A percentile compares a stretch with the other conserved stretches of the same genome.
Evolutionary conservation across 1,140 invertebrate species (phyloP).

Genomic region (Drosophila kanapiae): DNA sequence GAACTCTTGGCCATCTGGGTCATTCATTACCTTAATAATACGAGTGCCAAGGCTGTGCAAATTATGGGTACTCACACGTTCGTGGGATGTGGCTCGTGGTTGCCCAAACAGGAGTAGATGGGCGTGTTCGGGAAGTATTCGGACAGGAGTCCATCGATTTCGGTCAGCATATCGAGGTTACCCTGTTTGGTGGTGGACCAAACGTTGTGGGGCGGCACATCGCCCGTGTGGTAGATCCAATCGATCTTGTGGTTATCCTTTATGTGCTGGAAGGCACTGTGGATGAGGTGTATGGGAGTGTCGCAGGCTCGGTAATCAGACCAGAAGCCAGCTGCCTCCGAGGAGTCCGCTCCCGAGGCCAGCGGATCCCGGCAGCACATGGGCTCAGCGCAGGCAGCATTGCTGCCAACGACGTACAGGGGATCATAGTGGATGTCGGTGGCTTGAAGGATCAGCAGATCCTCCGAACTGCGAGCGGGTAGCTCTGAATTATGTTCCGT

Average conservation of each 20-base stretch:
- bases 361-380: slow-evolving; percentile 89
- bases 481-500: slow-evolving; percentile 50
- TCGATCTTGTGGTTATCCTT: slow-evolving; percentile 88
- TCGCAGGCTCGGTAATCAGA: slow-evolving; percentile 92
- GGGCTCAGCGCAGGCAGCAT: slow-evolving; percentile 90
- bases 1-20: slow-evolving; percentile 17
- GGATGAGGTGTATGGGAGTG: slow-evolving; percentile 88
- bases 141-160: slow-evolving; percentile 87
- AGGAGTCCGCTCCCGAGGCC: slow-evolving; percentile 13
- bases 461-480: slow-evolving; percentile 43
- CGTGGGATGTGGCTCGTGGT: slow-evolving; percentile 94
- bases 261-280: slow-evolving; percentile 87
- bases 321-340: slow-evolving; percentile 88
- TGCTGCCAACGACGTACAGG: slow-evolving; percentile 87
- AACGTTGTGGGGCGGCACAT: slow-evolving; percentile 92
- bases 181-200: slow-evolving; percentile 91
- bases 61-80: slow-evolving; percentile 88
- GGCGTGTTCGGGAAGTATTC: slow-evolving; percentile 88
- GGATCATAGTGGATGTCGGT: slow-evolving; percentile 94
- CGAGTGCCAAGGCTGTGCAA: slow-evolving; percentile 53
- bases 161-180: slow-evolving; percentile 88
- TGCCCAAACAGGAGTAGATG: slow-evolving; percentile 92
- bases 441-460: slow-evolving; percentile 89
- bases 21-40: slow-evolving; percentile 32
- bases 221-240: slow-evolving; percentile 93